Conservation (phyloP, 2,113 vertebrate species). For the human (Homo sapiens) region GRCh38 chr3:197929001-197929500, state of each 20-base stretch:
- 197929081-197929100: not conserved
- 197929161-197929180: not conserved
- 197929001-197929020: not conserved
- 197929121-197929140: not conserved
- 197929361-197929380: not conserved
- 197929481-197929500: not conserved
- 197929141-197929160: not conserved
- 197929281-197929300: not conserved
- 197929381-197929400: not conserved
- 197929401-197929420: not conserved
- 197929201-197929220: not conserved
- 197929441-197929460: not conserved
- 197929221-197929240: not conserved
- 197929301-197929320: not conserved
- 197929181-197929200: not conserved
- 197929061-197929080: not conserved
- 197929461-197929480: not conserved
- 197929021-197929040: not conserved
- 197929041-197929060: not conserved
- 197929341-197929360: not conserved
- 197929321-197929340: not conserved
- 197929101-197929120: not conserved
- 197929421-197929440: not conserved
- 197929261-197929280: not conserved
- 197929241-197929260: not conserved